Evolutionary conservation across 2,888 invertebrate genomes (phyloP).

Genomic region (Kuschelorhynchus macadamiae): DNA sequence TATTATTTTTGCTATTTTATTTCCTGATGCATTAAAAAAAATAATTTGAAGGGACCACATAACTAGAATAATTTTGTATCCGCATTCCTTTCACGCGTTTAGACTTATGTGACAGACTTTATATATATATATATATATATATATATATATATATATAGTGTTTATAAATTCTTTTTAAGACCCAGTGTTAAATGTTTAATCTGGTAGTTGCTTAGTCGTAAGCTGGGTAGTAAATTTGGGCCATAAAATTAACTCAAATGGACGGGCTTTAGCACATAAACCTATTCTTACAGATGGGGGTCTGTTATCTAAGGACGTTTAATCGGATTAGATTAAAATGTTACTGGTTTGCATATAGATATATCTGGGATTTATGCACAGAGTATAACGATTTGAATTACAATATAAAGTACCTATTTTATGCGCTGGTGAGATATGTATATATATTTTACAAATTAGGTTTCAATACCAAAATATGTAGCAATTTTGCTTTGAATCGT

Average conservation of each 20-base stretch:
- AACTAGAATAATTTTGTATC: too few relatives aligned
- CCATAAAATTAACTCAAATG: constrained; percentile 39
- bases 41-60: too few relatives aligned
- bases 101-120: too few relatives aligned
- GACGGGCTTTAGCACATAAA: constrained; percentile 30
- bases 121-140: too few relatives aligned
- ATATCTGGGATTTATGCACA: constrained; percentile 12
- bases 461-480: too few relatives aligned
- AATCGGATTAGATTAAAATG: constrained; percentile 35
- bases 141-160: too few relatives aligned
- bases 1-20: too few relatives aligned
- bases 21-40: too few relatives aligned
- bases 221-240: constrained; percentile 29
- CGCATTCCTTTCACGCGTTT: too few relatives aligned
- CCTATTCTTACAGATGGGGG: constrained; percentile 40
- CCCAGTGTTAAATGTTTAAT: constrained; percentile 33
- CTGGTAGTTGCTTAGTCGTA: constrained; percentile 29
- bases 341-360: constrained; percentile 35
- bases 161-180: constrained; percentile 22
- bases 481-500: neutral
- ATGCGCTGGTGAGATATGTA: constrained; percentile 1
- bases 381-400: neutral
- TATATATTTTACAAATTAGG: too few relatives aligned
- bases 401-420: constrained; percentile 1
- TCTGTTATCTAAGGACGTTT: constrained; percentile 34